Conservation (phyloP, 2,888 invertebrate genomes). For the Drosophila histrio region DNA sequence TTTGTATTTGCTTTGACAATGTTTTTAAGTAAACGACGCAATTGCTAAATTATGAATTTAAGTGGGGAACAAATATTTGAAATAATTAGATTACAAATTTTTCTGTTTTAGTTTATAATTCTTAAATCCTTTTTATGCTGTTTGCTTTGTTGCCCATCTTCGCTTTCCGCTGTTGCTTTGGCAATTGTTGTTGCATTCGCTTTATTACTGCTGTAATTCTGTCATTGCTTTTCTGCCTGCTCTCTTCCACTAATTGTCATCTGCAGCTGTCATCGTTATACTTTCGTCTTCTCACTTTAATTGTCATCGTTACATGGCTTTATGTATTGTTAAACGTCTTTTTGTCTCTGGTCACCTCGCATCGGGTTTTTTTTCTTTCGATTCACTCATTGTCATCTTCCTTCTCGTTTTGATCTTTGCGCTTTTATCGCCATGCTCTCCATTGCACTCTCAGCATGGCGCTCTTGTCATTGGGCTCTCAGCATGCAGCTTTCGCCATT, state of each 20-base stretch:
- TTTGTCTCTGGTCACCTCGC: neutral
- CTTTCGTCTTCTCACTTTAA: neutral
- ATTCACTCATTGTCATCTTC: neutral
- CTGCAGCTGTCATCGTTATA: neutral
- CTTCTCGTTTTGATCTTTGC: neutral
- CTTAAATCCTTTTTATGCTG: neutral
- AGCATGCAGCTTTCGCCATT: neutral
- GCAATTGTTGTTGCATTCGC: neutral
- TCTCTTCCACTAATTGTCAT: neutral
- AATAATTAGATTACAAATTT: constrained; percentile 6
- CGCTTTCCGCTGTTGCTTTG: neutral
- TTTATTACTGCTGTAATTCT: neutral
- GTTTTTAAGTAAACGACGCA: neutral
- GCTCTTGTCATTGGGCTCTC: neutral
- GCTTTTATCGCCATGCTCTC: neutral
- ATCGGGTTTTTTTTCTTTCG: neutral
- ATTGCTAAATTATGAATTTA: neutral
- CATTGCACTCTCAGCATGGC: neutral
- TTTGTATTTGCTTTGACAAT: constrained; percentile 11
- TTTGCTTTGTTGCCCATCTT: neutral
- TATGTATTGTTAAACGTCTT: neutral
- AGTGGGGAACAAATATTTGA: neutral
- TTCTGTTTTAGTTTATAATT: neutral
- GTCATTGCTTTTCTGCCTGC: neutral
- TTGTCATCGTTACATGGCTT: neutral